Evolutionary conservation across 2,888 invertebrate genomes (phyloP), one percentile per base, ranked within the genome.

Genomic region (Zygaena filipendulae): DNA sequence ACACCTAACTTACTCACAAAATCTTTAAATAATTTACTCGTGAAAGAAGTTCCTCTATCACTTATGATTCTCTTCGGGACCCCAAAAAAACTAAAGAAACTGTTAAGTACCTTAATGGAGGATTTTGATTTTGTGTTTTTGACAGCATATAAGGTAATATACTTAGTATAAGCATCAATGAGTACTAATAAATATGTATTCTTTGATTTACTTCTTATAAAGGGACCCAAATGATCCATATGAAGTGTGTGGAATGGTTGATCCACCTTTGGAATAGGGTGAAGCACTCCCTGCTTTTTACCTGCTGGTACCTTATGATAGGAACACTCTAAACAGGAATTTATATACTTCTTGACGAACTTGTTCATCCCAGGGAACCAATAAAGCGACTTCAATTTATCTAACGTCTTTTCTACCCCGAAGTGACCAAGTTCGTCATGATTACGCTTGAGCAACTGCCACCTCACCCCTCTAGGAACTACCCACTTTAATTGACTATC

Each of bases 231-330:
- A 25, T 39, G 47, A 18, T 47, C 49, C 19, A 32, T 37, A 10
- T 42, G 54, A 3, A 30, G 29, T 11, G 43, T 58, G 9, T 47
- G 42, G 8, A 45, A 47, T 0, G 48, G 44, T 0, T 30, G 18
- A 6, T 21, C 36, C 6, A 35, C 20, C 22, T 43, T 43, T 5
- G 27, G 27, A 5, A 46, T 46, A 2, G 42, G 39, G 23, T 46
- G 37, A 0, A 40, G 22, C 2, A 40, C 40, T 2, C 46, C 44
- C 4, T 40, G 39, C 21, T 32, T 27, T 9, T 28, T 33, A 9
- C 32, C 33, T 4, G 21, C 32, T 6, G 27, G n/a, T 2, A 27
- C 25, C 21, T 44, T 44, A 0, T 35, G 11, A 16, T 36, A 32
- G 2, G 36, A 29, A 11, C 40, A 40, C 13, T 36, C 38, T 9